Conservation (phyloP, 2,797 vertebrate species). For the Chanos chanos region DNA sequence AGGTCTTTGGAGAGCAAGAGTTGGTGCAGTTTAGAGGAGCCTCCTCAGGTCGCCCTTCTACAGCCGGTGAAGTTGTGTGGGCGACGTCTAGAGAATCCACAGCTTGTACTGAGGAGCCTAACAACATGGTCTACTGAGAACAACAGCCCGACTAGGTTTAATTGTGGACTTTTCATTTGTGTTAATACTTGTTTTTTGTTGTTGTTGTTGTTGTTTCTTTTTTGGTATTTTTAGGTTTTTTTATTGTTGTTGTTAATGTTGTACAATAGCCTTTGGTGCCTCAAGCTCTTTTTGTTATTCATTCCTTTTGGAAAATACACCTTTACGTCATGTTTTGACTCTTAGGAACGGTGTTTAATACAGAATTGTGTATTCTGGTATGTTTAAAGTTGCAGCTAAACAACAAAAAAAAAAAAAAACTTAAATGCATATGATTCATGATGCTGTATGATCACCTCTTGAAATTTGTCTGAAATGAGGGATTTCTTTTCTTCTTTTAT, state of each 20-base stretch:
- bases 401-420: slow-evolving; percentile 30
- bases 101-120: slow-evolving; percentile 22
- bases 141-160: slow-evolving; percentile 41
- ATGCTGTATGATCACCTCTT: slow-evolving; percentile 3
- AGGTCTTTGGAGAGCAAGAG: slow-evolving; percentile 14
- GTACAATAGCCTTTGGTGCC: slow-evolving; percentile 73
- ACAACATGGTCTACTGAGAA: slow-evolving; percentile 50
- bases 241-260: slow-evolving; percentile 49
- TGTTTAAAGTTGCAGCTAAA: slow-evolving; percentile 35
- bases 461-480: slow-evolving; percentile 9
- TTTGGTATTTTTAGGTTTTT: slow-evolving; percentile 48
- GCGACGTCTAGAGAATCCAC: slow-evolving; percentile 6
- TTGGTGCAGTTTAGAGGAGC: slow-evolving; percentile 36
- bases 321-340: slow-evolving; percentile 53
- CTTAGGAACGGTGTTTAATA: slow-evolving; percentile 49
- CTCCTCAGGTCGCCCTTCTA: slow-evolving; percentile 12
- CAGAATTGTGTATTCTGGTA: slow-evolving; percentile 46
- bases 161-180: too few species aligned
- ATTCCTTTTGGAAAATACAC: slow-evolving; percentile 70
- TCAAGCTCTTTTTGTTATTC: slow-evolving; percentile 70
- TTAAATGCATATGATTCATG: slow-evolving; percentile 48
- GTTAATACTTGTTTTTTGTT: slow-evolving; percentile 41
- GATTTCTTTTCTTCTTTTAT: slow-evolving; percentile 41
- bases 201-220: slow-evolving; percentile 31
- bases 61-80: slow-evolving; percentile 1